Percentiles rank a stretch among this genome's conserved stretches.
Conservation (phyloP, 2,113 vertebrate genomes). For the Nannobrachium achirus region DNA sequence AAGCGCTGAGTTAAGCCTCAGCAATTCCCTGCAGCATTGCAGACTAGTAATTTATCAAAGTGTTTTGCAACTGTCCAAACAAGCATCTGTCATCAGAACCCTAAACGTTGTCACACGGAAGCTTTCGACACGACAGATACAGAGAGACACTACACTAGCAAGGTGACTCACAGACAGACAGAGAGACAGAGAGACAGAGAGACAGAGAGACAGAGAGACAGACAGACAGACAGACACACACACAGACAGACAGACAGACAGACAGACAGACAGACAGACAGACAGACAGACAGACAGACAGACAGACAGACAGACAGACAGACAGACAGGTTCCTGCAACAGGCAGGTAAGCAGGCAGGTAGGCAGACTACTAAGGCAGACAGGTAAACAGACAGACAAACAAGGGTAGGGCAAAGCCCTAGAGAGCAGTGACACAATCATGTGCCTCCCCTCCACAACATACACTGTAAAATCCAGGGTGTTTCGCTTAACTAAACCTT, state of each 20-base stretch:
- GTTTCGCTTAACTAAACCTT: too few species aligned
- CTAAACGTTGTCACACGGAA: slow-evolving; percentile 45
- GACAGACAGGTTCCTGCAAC: slow-evolving; percentile 29
- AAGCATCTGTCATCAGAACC: slow-evolving; percentile 27
- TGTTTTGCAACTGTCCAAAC: slow-evolving; percentile 42
- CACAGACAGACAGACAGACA: not conserved
- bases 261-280: not conserved
- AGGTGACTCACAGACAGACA: slow-evolving; percentile 64
- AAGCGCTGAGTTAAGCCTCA: slow-evolving; percentile 31
- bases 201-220: too few species aligned
- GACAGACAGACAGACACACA: too few species aligned
- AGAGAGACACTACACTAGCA: slow-evolving; percentile 36
- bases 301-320: slow-evolving; percentile 18
- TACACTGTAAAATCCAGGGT: too few species aligned
- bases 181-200: slow-evolving; percentile 67
- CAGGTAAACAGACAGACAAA: not conserved
- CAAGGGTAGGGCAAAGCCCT: not conserved
- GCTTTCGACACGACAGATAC: slow-evolving; percentile 29
- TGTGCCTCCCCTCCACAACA: too few species aligned
- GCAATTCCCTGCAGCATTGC: slow-evolving; percentile 22
- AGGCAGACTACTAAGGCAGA: not conserved
- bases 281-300: slow-evolving; percentile 24
- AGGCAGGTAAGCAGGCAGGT: not conserved
- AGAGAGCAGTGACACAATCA: not conserved
- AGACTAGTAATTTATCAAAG: slow-evolving; percentile 36